Evolutionary conservation across 2,888 invertebrate species (phyloP).

Genomic region (Diarsia rubi): DNA sequence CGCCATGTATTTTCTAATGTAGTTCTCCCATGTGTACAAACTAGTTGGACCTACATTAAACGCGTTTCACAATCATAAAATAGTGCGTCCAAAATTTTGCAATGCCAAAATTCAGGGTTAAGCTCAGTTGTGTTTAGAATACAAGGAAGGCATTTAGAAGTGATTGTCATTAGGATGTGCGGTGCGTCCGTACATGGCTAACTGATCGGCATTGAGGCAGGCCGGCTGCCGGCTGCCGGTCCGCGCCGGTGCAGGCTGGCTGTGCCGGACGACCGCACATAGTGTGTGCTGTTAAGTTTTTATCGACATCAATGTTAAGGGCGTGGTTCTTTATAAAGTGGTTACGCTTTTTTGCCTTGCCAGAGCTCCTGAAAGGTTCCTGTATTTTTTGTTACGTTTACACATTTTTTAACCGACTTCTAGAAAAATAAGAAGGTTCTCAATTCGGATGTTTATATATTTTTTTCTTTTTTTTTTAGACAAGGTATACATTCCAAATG

Average conservation of each 20-base stretch:
- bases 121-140: constrained; percentile 48
- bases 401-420: no score
- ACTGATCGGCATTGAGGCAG: constrained; percentile 54
- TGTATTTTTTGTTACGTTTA: not conserved
- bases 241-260: not conserved
- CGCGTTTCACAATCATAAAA: constrained; percentile 13
- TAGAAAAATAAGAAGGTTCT: no score
- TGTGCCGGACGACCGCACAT: constrained; percentile 17
- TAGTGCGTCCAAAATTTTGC: constrained; percentile 19
- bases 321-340: constrained; percentile 18
- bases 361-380: not conserved
- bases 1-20: constrained; percentile 5
- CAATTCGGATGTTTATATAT: no score
- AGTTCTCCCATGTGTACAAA: not conserved
- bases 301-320: constrained; percentile 6
- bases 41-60: constrained; percentile 13
- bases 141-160: constrained; percentile 39
- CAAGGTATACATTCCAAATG: no score
- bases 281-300: constrained; percentile 17
- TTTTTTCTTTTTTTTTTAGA: no score
- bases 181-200: constrained; percentile 53
- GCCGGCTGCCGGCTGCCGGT: constrained; percentile 19
- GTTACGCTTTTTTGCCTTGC: not conserved
- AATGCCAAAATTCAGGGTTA: constrained; percentile 43
- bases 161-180: constrained; percentile 41